Evolutionary conservation across 2,797 vertebrate species (phyloP), one percentile per base, ranked within the genome.

Genomic region (Geotrypetes seraphini): DNA sequence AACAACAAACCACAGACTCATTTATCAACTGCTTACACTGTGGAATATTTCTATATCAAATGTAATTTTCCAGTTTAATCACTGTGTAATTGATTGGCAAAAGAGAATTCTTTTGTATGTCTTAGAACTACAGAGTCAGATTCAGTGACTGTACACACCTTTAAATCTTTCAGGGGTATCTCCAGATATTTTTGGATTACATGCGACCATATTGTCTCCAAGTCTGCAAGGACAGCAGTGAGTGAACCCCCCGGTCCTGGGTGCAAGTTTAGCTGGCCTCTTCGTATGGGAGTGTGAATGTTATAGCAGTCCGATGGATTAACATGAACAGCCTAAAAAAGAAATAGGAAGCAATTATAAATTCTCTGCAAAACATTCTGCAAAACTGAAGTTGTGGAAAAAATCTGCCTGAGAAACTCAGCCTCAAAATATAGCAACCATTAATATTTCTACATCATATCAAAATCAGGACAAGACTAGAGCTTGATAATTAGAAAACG

Each of bases 191-290:
- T 97, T 47, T 97, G 92, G 66, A 98, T 82, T 28, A 88, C 74
- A 14, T 93, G 67, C 39, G 86, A 85, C 96, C 94, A 99, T 70
- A 99, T 94, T 2, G 84, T 75, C 75, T 99, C 92, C 19, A 98
- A 83, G 59, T 98, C 89, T 10, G 86, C 78, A 44, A 99, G 62
- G 2, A 94, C 79, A 2, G 90, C 88, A 0, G 83, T 88, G 36
- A 97, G 79, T 7, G 96, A 96, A 14, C 92, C 94, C 9, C 90
- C 90, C 3, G 87, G 75, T 21, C 91, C 86, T 0, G 77, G 1
- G 3, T 96, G 96, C 25, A 90, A 50, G 39, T 99, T 99, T 50
- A 99, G 43, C 63, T 92, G 89, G 10, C 91, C 94, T 66, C 90
- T 74, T 58, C 88, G 71, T 20, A 97, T 48, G 6, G 94, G 96